These are phyloP conservation scores for Eunapius fragilis DNA, from an alignment of 37 sponge, comb jelly and placozoan genomes.

Conservation along the genomic window DNA sequence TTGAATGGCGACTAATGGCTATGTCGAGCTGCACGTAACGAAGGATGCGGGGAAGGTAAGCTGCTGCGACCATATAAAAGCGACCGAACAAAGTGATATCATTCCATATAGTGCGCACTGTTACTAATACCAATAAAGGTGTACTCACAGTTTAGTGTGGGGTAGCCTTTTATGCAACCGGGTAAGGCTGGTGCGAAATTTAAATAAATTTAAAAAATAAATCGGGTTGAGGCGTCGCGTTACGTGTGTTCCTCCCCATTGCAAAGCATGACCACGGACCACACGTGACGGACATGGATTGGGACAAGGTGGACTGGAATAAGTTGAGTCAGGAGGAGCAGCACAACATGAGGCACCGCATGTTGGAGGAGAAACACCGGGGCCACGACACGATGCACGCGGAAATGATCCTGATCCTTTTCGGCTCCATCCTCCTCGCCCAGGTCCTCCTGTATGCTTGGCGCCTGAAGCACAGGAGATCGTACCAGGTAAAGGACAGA, in stretches of 20 bases:
- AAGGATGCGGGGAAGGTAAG: not conserved
- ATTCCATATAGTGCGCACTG: not conserved
- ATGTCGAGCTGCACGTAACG: not conserved
- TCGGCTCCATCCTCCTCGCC: constrained; percentile 78
- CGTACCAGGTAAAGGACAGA: constrained; percentile 83
- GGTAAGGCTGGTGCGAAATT: too few relatives aligned
- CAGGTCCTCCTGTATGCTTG: constrained; percentile 90
- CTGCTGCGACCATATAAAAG: not conserved
- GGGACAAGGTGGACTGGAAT: constrained; percentile 83
- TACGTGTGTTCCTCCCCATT: too few relatives aligned
- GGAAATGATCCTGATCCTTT: constrained; percentile 93
- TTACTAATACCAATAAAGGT: too few relatives aligned
- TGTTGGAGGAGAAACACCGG: constrained; percentile 89
- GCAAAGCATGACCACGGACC: not conserved
- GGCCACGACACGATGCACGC: constrained; percentile 99
- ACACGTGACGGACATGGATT: constrained; percentile 50
- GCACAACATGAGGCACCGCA: constrained; percentile 58
- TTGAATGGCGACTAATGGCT: not conserved
- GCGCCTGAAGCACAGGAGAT: constrained; percentile 77
- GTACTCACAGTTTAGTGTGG: too few relatives aligned
- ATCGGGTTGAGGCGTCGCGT: too few relatives aligned
- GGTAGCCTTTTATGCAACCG: too few relatives aligned
- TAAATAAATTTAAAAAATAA: too few relatives aligned
- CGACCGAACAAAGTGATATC: not conserved
- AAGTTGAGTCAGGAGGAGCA: constrained; percentile 69